phyloP scores from a whole-genome alignment of 2,113 vertebrate species.

The Speoplatyrhinus poulsoni region DNA sequence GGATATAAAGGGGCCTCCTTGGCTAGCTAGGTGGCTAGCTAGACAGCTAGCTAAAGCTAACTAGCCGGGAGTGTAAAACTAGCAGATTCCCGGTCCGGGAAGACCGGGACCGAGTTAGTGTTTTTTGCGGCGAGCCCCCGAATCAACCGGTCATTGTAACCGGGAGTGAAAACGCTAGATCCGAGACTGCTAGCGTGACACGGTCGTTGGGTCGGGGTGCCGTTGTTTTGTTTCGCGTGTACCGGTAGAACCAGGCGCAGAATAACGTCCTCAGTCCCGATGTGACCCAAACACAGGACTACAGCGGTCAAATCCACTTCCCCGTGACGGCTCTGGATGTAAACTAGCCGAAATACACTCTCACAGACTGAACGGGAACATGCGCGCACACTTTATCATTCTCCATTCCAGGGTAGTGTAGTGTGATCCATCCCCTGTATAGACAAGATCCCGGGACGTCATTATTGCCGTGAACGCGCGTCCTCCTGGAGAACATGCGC shows the following conservation, averaged over 20 bases:
- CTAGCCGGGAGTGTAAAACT: slow-evolving; percentile 27
- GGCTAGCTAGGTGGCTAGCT: slow-evolving; percentile 45
- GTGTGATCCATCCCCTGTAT: slow-evolving; percentile 54
- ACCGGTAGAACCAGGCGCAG: slow-evolving; percentile 19
- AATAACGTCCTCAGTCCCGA: slow-evolving; percentile 15
- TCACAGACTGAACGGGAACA: slow-evolving; percentile 1
- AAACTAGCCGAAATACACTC: not conserved
- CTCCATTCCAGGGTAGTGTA: slow-evolving; percentile 15
- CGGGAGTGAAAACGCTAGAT: not conserved
- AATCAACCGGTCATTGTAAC: not conserved
- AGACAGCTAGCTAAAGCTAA: slow-evolving; percentile 51
- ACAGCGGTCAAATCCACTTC: not conserved
- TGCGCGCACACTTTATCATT: slow-evolving; percentile 26
- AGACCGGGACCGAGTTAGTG: not conserved
- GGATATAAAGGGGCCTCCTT: slow-evolving; percentile 48
- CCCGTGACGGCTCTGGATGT: not conserved
- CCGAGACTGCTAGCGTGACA: not conserved
- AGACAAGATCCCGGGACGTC: slow-evolving; percentile 56
- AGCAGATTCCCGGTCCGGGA: not conserved
- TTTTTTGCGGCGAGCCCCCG: not conserved
- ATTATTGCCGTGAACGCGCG: not conserved
- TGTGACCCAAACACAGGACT: not conserved
- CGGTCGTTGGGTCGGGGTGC: slow-evolving; percentile 25
- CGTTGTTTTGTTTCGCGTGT: slow-evolving; percentile 43
- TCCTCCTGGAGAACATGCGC: not conserved